Evolutionary conservation across 92 coral and sea anemone genomes (phyloP), one percentile per base, ranked within the genome.

Genomic region (Phenganax stokvisi): DNA sequence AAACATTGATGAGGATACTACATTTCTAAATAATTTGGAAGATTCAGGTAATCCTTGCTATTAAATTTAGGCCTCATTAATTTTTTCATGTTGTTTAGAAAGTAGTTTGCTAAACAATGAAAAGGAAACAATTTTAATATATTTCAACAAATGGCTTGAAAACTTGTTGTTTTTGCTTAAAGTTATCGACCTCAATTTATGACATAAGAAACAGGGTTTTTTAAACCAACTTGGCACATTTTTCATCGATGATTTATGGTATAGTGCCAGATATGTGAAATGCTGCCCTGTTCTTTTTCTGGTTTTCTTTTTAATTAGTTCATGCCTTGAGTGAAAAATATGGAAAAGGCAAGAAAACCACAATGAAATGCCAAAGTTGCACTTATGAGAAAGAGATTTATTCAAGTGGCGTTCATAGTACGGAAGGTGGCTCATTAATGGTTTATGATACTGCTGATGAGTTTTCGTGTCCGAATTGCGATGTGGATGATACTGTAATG

Each of bases 11-110:
- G 66, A 60, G 16, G 20, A 60, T 60, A 16, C 66, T 60, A 60
- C 66, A 60, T 60, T 60, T 60, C 66, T 10, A 11, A 60, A 16
- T 6, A 60, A 60, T 16, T 60, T 60, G 66, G 66, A 60, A 16
- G 16, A 60, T 27, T 60, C 66, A 60, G 15, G 66, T 60, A 60
- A 60, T 60, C 13, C 17, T 60, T 60, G 7, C 66, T 60, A 11
- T 60, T 60, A 16, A 60, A 6, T 60, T 10, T 60, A 60, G 17
- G 17, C 17, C 17, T 60, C 17, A 16, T 20, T 20, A 20, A 20
- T 20, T 60, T 60, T 60, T 60, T 60, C 66, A 5, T 60, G 66
- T 60, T 60, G 66, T 60, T 60, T 60, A 60, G 66, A 60, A 60
- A 12, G 66, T 27, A 60, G 66, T 60, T 60, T 60, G 66, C 66